A percentile compares a stretch with the other conserved stretches of the same genome.
These are phyloP conservation scores for Ptycholaimellus sp. DNA, from an alignment of 2,888 invertebrate genomes.

Conservation along the genomic window DNA sequence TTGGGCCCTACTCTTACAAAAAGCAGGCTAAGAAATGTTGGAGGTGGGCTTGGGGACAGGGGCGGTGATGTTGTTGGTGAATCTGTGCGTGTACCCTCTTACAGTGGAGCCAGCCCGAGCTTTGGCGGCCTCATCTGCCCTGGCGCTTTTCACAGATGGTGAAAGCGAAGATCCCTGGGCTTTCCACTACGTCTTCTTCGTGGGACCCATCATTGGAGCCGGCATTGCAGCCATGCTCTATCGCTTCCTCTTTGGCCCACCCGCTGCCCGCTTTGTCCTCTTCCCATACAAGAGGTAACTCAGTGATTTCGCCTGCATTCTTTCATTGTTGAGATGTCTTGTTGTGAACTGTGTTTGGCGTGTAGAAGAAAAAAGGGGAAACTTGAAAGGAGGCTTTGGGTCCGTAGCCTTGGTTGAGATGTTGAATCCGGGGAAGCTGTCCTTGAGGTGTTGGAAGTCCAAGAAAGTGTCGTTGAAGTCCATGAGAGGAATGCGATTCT, in stretches of 20 bases:
- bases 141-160: too few species aligned
- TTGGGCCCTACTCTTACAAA: too few species aligned
- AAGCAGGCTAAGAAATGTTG: too few species aligned
- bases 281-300: too few species aligned
- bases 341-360: background rate
- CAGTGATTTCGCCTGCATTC: too few species aligned
- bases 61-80: too few species aligned
- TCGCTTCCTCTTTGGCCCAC: background rate
- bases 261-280: too few species aligned
- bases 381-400: slow-evolving; percentile 54
- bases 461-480: slow-evolving; percentile 97
- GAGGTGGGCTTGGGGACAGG: too few species aligned
- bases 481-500: slow-evolving; percentile 52
- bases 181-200: slow-evolving; percentile 4
- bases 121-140: too few species aligned
- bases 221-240: background rate
- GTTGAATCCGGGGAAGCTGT: slow-evolving; percentile 56
- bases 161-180: background rate
- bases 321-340: too few species aligned
- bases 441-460: slow-evolving; percentile 57
- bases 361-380: background rate
- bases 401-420: slow-evolving; percentile 40
- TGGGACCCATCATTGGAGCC: slow-evolving; percentile 1
- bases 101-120: too few species aligned
- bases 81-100: too few species aligned